phyloP scores from a whole-genome alignment of 2,113 vertebrate genomes.

The Casuarius casuarius region DNA sequence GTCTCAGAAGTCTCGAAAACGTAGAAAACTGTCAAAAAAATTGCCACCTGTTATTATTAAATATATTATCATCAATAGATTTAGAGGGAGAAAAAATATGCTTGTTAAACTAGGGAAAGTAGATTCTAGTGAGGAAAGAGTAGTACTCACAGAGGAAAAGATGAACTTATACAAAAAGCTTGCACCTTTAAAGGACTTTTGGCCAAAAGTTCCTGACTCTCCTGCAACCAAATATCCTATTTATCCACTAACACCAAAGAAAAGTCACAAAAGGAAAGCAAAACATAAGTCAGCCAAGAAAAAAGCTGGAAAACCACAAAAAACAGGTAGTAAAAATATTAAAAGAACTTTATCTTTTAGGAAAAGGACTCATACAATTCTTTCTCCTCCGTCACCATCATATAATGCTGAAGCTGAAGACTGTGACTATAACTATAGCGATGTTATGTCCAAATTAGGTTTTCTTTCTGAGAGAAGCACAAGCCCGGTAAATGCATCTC shows the following conservation, averaged over 20 bases:
- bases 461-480: constrained; percentile 94
- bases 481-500: constrained; percentile 89
- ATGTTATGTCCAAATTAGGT: constrained; percentile 95
- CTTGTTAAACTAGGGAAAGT: constrained; percentile 94
- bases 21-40: constrained; percentile 89
- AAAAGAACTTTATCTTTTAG: constrained; percentile 82
- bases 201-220: constrained; percentile 95
- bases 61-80: constrained; percentile 98
- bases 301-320: constrained; percentile 79
- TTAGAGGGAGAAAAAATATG: constrained; percentile 99
- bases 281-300: constrained; percentile 90
- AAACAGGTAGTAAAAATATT: constrained; percentile 73
- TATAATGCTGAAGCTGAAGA: constrained; percentile 91
- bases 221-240: constrained; percentile 90
- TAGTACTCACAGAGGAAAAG: constrained; percentile 90
- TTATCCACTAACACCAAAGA: constrained; percentile 90
- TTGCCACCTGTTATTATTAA: constrained; percentile 97
- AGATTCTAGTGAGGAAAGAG: constrained; percentile 86
- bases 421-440: constrained; percentile 86
- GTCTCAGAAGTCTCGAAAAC: constrained; percentile 86
- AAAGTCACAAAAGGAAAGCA: constrained; percentile 88
- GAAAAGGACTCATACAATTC: constrained; percentile 75
- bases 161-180: constrained; percentile 88
- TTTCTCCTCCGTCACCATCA: constrained; percentile 86
- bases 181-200: constrained; percentile 95